Percentiles rank a stretch among this genome's conserved stretches.
Conservation (phyloP, 2,888 invertebrate species). For the Pterostichus niger region DNA sequence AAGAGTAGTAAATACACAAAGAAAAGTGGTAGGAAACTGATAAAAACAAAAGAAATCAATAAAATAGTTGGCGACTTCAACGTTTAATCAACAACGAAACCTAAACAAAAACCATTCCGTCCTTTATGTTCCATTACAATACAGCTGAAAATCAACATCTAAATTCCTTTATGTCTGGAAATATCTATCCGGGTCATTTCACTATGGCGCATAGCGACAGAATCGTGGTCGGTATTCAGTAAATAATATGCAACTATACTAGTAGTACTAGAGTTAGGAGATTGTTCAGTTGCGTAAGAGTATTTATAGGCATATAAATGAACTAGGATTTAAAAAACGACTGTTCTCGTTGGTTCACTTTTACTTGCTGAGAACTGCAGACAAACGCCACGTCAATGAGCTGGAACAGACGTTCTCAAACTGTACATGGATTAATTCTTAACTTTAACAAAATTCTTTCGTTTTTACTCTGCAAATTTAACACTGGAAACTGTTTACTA, state of each 20-base stretch:
- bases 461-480: too few relatives aligned
- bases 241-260: constrained; percentile 35
- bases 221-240: constrained; percentile 16
- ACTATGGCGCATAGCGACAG: not conserved
- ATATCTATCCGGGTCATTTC: constrained; percentile 35
- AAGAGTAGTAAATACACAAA: not conserved
- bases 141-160: not conserved
- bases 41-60: constrained; percentile 4
- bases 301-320: not conserved
- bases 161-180: not conserved
- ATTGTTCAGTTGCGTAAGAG: constrained; percentile 15
- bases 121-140: not conserved
- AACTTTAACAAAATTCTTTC: too few relatives aligned
- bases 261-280: not conserved
- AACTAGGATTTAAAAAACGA: constrained; percentile 42
- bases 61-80: not conserved
- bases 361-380: constrained; percentile 42
- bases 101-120: not conserved
- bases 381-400: constrained; percentile 7
- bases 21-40: not conserved
- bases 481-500: too few relatives aligned
- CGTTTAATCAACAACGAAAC: not conserved
- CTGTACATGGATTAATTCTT: too few relatives aligned
- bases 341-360: constrained; percentile 58
- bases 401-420: too few relatives aligned